Base-by-base conservation (phyloP, 2,113 vertebrate species). In the Brachionichthys hirsutus region DNA sequence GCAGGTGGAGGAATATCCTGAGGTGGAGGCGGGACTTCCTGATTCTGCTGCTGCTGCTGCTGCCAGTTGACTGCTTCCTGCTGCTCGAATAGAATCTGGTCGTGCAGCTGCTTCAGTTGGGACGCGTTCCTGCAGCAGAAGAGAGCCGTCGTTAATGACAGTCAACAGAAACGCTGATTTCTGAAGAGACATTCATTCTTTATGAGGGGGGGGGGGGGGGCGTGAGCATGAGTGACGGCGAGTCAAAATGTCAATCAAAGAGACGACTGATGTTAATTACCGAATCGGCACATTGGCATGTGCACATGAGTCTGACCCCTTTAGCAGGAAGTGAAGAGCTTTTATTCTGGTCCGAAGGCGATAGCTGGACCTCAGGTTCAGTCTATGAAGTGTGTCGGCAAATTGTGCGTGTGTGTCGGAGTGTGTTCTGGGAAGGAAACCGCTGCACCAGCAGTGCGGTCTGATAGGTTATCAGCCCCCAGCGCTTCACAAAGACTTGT, bases 101-200 rank as follows among this genome's bases (percentile, higher is more conserved):
- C 91, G 85, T 98, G 96, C 66, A 99, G 91, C 59, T 97, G 95
- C 90, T 96, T 95, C 81, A 99, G 85, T 81, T 92, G 94, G 73
- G 92, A 76, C 0, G 94, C 89, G 84, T 97, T 96, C 73, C 97
- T 99, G 91, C 58, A 57, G 80, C 79, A 67, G 22, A 80, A 7
- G 12, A 8, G 19, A 2, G 9, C 9, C 9, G 1, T 17, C 11
- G 36, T 70, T 41, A 69, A 51, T 51, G 6, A 57, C 17, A 38
- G 11, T 10, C 5, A 47, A 16, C 62, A 78, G 13, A 41, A 35
- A 54, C 12, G 11, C 45, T 38, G n/a, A 60, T 40, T 66, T 42
- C 30, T 35, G 9, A 16, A n/a, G 19, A 19, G 35, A 41, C 18
- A 15, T 12, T 16, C 24, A 50, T 38, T 35, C 35, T 49, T 35